Evolutionary conservation across 2,113 vertebrate species (phyloP), one percentile per base, ranked within the genome.

Genomic region (Manacus vitellinus): DNA sequence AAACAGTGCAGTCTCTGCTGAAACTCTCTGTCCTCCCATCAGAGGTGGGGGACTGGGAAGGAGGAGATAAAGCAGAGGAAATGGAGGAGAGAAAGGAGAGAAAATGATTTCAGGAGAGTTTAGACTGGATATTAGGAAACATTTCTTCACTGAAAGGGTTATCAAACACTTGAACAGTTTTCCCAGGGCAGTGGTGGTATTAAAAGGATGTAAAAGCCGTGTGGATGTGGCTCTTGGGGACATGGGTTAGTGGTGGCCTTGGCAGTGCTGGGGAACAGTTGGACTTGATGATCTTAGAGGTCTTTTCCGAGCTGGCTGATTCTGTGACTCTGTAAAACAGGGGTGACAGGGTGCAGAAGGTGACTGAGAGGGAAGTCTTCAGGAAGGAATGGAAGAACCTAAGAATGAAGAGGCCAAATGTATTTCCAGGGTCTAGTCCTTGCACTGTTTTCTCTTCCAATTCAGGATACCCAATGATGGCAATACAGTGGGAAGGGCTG

Each of bases 171-270:
- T 17, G 59, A 18, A 27, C 22, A 61, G n/a, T 24, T 59, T 59
- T 35, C 14, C n/a, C n/a, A 35, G n/a, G 56, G 51, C 43, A 23
- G 24, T 1, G 37, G 14, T 33, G 54, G 21, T 47, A 2, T 35
- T 31, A 35, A 4, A 61, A 9, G 33, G 46, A 2, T 46, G 24
- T 39, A 2, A 18, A 41, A 55, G 21, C 47, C 2, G 0, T 2
- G 30, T 24, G 28, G 19, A n/a, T 73, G 33, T 61, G 62, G 33
- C 24, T 21, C 28, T 2, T 46, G n/a, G 20, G 33, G 39, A 14
- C 12, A 2, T 2, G 68, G 14, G 54, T 3, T 4, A n/a, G 18
- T 14, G 37, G 2, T 59, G 52, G 44, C 62, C 13, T 61, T 46
- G 52, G 54, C 54, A 61, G 23, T 16, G 51, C 37, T 59, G 59